Conservation (phyloP, 2,113 vertebrate species). For the Scolopax mira region DNA sequence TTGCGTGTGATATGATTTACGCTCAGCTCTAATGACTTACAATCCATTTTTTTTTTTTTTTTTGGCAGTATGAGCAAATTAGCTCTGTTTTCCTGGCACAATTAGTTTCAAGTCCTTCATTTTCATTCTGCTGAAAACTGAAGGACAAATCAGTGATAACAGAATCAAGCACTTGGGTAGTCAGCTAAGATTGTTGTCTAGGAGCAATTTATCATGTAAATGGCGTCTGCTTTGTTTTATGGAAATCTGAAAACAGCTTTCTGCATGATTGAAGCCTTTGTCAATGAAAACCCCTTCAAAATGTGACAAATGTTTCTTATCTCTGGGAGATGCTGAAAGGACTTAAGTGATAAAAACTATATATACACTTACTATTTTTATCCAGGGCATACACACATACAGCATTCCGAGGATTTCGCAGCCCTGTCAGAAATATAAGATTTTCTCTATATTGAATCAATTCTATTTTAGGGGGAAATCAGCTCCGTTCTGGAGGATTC, state of each 20-base stretch:
- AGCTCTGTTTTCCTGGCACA: conserved; percentile 74
- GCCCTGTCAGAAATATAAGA: not conserved
- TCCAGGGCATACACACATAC: not conserved
- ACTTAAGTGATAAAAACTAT: conserved; percentile 52
- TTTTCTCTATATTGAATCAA: not conserved
- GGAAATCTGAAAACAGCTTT: conserved; percentile 89
- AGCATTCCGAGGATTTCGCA: not conserved
- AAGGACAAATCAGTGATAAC: conserved; percentile 81
- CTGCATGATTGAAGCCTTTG: conserved; percentile 87
- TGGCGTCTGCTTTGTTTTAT: conserved; percentile 83
- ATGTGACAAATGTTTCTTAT: conserved; percentile 82
- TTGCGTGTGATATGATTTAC: conserved; percentile 41
- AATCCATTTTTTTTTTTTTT: conserved; percentile 5
- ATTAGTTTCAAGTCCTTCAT: conserved; percentile 77
- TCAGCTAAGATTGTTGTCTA: conserved; percentile 80
- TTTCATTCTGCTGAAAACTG: conserved; percentile 73
- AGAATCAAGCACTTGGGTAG: conserved; percentile 76
- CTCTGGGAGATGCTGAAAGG: conserved; percentile 59
- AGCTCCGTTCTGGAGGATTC: not conserved
- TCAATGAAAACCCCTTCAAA: conserved; percentile 76
- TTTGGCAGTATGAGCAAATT: conserved; percentile 66
- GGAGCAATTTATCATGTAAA: conserved; percentile 91
- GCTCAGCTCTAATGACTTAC: conserved; percentile 41
- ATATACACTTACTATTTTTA: conserved; percentile 47
- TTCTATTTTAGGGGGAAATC: not conserved